Percentiles rank a stretch among this genome's conserved stretches.
Conservation (phyloP, 2,888 invertebrate genomes). For the Mechanitis messenoides region DNA sequence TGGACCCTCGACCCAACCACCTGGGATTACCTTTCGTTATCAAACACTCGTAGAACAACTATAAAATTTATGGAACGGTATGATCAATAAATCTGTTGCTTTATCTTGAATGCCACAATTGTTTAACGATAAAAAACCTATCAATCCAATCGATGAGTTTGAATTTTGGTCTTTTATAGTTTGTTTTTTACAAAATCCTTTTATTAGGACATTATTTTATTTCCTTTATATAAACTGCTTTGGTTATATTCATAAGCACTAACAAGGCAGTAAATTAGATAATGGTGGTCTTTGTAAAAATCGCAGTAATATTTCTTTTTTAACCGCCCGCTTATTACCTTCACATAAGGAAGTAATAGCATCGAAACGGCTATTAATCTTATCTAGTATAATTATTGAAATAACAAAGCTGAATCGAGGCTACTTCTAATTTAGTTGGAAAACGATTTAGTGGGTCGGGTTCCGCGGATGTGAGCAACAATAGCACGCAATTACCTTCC, state of each 20-base stretch:
- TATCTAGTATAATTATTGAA: slow-evolving; percentile 44
- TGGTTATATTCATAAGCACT: not conserved
- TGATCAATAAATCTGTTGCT: too few relatives aligned
- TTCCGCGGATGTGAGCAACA: slow-evolving; percentile 55
- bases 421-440: slow-evolving; percentile 58
- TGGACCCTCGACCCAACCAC: slow-evolving; percentile 92
- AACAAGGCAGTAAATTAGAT: not conserved
- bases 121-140: too few relatives aligned
- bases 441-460: slow-evolving; percentile 43
- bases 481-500: slow-evolving; percentile 67
- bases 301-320: not conserved
- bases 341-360: slow-evolving; percentile 1
- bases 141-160: too few relatives aligned
- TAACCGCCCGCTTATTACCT: not conserved
- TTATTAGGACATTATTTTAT: too few relatives aligned
- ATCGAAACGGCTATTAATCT: slow-evolving; percentile 1
- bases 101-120: too few relatives aligned
- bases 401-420: slow-evolving; percentile 53
- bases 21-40: slow-evolving; percentile 59
- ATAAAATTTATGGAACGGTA: not conserved
- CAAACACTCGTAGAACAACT: not conserved
- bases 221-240: too few relatives aligned
- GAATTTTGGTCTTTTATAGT: too few relatives aligned
- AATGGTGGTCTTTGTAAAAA: not conserved
- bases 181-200: too few relatives aligned